These are phyloP conservation scores for Silurus asotus DNA, from an alignment of 2,113 vertebrate species.

Conservation along the genomic window DNA sequence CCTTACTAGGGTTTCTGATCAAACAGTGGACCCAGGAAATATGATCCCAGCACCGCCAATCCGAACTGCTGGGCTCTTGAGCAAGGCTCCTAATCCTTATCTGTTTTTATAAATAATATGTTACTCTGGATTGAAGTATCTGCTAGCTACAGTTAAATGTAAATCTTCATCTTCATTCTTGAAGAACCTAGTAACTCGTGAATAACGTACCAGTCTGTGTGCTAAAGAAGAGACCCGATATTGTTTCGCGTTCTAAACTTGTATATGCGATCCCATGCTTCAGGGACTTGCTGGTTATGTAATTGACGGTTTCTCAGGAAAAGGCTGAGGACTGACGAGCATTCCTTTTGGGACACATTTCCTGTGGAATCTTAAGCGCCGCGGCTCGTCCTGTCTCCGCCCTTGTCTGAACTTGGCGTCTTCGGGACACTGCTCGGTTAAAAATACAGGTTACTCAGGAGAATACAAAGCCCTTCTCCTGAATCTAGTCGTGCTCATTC, in stretches of 20 bases:
- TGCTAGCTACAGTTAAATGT: too few relatives aligned
- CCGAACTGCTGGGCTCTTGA: too few relatives aligned
- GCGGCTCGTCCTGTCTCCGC: conserved; percentile 30
- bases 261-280: conserved; percentile 1
- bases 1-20: background rate
- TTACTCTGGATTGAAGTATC: too few relatives aligned
- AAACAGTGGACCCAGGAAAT: background rate
- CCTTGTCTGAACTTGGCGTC: background rate
- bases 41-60: background rate
- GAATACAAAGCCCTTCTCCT: background rate
- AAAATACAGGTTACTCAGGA: background rate
- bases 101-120: too few relatives aligned
- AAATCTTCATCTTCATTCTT: background rate
- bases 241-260: background rate
- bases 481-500: background rate
- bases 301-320: conserved; percentile 35
- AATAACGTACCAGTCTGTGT: background rate
- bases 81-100: too few relatives aligned
- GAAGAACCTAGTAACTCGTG: background rate
- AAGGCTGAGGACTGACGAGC: conserved; percentile 14
- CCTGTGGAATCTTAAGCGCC: conserved; percentile 39
- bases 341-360: conserved; percentile 43
- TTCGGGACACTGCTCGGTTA: background rate
- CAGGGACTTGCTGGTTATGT: conserved; percentile 10
- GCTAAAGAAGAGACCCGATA: background rate